Evolutionary conservation across 2,888 invertebrate species (phyloP).

Genomic region (Copidosoma aretas): DNA sequence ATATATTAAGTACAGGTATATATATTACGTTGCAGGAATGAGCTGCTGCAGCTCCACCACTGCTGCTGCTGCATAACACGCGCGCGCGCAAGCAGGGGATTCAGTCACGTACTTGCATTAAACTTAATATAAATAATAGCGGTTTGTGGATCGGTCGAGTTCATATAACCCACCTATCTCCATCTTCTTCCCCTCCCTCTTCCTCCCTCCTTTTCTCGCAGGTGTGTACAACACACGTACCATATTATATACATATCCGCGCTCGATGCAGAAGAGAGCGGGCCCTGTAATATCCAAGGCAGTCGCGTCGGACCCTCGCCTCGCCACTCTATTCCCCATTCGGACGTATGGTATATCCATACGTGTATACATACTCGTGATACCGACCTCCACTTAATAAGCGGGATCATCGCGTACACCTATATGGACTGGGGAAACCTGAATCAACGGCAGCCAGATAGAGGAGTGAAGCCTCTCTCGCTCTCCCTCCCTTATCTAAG

Average conservation of each 20-base stretch:
- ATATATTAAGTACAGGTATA: not conserved
- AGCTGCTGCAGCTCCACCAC: too few species aligned
- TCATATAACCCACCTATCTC: constrained; percentile 58
- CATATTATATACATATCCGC: constrained; percentile 21
- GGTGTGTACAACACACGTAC: not conserved
- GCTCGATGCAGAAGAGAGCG: not conserved
- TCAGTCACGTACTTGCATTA: constrained; percentile 64
- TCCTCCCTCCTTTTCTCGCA: constrained; percentile 21
- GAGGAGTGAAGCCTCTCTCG: constrained; percentile 36
- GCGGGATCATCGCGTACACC: constrained; percentile 54
- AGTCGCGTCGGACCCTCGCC: not conserved
- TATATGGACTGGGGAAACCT: constrained; percentile 43
- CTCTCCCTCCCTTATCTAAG: constrained; percentile 30
- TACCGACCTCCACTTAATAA: constrained; percentile 60
- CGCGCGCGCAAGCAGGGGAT: constrained; percentile 47
- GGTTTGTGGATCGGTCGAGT: constrained; percentile 55
- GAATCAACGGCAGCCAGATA: constrained; percentile 56
- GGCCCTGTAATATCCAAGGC: not conserved
- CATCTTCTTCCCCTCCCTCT: constrained; percentile 16
- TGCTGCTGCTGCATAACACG: not conserved
- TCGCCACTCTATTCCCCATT: not conserved
- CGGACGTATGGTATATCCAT: constrained; percentile 34
- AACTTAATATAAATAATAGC: constrained; percentile 64
- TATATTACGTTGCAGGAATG: not conserved
- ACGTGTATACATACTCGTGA: constrained; percentile 40